Base-by-base conservation (phyloP, 1,140 invertebrate species). In the Drosophila funebris region DNA sequence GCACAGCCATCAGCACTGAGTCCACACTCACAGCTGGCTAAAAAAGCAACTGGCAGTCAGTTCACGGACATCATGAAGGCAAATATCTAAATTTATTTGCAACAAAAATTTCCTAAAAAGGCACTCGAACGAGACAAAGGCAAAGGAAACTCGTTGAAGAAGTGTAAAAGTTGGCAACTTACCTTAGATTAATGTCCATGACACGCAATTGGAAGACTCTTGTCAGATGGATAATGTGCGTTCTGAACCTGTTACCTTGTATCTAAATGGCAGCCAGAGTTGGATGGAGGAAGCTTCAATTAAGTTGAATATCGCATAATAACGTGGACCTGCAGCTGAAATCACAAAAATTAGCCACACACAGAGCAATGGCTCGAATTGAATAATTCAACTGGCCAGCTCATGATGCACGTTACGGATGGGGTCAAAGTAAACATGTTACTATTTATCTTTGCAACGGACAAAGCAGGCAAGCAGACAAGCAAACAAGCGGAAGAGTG, bases 71-170 rank as follows among this genome's bases (percentile, higher is more conserved):
- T 54, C 56, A 67, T 14, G 39, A 53, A 69, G 57, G 69, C 48
- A 37, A 75, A 75, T 78, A 68, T 82, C 75, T 73, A 78, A 82
- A 87, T 88, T 76, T 88, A 88, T 87, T 79, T 76, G 66, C 63
- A 88, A 87, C 63, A 16, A 43, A 80, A 77, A 72, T 64, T 77
- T 44, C 29, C n/a, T 36, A 9, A 6, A 46, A n/a, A n/a, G n/a
- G n/a, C n/a, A n/a, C n/a, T n/a, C n/a, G n/a, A n/a, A n/a, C n/a
- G n/a, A n/a, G n/a, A n/a, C n/a, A n/a, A n/a, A n/a, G n/a, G n/a
- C n/a, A n/a, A n/a, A n/a, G n/a, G n/a, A n/a, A n/a, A n/a, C n/a
- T n/a, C n/a, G n/a, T n/a, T n/a, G n/a, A n/a, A n/a, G n/a, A n/a
- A n/a, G n/a, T n/a, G n/a, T n/a, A 27, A 67, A 63, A 73, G 63